These are phyloP conservation scores for Aphaenogaster floridana DNA, from an alignment of 1,140 invertebrate species.

Conservation along the genomic window DNA sequence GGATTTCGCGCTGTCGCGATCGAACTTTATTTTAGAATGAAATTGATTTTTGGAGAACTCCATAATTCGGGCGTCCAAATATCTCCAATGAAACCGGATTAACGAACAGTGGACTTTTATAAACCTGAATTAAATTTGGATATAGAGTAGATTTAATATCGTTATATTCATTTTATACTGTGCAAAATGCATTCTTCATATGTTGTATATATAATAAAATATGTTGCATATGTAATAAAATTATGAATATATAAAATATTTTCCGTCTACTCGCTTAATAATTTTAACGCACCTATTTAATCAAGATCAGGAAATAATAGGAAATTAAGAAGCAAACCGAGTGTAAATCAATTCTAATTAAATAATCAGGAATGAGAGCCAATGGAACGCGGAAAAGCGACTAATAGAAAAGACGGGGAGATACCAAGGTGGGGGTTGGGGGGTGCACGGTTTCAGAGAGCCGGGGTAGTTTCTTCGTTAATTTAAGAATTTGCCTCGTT, in stretches of 20 bases:
- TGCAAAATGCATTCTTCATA: constrained; percentile 14
- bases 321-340: constrained; percentile 36
- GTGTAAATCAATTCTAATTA: constrained; percentile 27
- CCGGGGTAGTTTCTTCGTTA: constrained; percentile 74
- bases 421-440: constrained; percentile 11
- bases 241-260: not conserved
- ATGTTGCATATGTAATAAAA: not conserved
- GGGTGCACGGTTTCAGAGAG: constrained; percentile 25
- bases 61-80: constrained; percentile 26
- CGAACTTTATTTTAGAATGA: constrained; percentile 26
- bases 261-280: not conserved
- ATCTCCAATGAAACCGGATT: not conserved
- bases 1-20: constrained; percentile 46
- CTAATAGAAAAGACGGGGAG: constrained; percentile 52
- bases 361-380: constrained; percentile 46
- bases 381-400: constrained; percentile 6
- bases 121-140: constrained; percentile 42
- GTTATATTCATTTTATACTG: not conserved
- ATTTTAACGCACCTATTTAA: not conserved
- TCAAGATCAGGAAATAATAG: constrained; percentile 24
- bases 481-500: constrained; percentile 87
- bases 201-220: not conserved
- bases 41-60: constrained; percentile 51
- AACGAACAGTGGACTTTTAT: constrained; percentile 9
- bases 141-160: not conserved